Evolutionary conservation across 2,888 invertebrate genomes (phyloP).

Genomic region (Acleris cristana): DNA sequence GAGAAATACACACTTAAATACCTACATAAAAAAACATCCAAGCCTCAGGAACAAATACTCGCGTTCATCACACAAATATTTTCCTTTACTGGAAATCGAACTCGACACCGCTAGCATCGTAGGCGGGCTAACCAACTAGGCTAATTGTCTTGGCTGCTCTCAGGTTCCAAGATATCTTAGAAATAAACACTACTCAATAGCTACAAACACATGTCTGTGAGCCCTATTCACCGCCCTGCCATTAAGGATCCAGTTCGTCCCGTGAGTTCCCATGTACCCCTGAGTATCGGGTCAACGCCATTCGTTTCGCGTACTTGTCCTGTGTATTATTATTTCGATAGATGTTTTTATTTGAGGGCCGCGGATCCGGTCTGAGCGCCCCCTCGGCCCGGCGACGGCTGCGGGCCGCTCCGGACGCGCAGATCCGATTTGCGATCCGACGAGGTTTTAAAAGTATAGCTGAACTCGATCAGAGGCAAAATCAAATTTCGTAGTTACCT

Average conservation of each 20-base stretch:
- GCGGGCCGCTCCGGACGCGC: conserved; percentile 53
- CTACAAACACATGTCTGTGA: conserved; percentile 73
- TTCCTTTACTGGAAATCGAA: too few species aligned
- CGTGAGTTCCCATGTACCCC: conserved; percentile 73
- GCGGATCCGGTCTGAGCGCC: conserved; percentile 80
- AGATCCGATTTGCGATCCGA: conserved; percentile 32
- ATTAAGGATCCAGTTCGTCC: conserved; percentile 78
- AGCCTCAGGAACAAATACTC: too few species aligned
- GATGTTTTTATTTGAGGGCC: conserved; percentile 83
- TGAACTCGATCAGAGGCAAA: conserved; percentile 7
- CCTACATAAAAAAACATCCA: too few species aligned
- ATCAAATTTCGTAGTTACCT: too few species aligned
- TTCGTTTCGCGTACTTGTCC: conserved; percentile 80
- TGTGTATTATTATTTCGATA: conserved; percentile 82
- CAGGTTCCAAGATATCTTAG: conserved; percentile 1
- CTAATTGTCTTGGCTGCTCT: too few species aligned
- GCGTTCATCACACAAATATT: too few species aligned
- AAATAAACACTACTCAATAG: conserved; percentile 54
- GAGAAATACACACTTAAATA: too few species aligned
- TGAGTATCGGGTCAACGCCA: conserved; percentile 78
- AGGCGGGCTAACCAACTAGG: background rate
- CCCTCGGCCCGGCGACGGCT: conserved; percentile 71
- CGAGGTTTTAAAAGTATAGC: conserved; percentile 30
- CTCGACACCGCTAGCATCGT: background rate
- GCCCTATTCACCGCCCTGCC: conserved; percentile 76